These are phyloP conservation scores for Gonatopus flavifemur DNA, from an alignment of 1,140 invertebrate species.

Conservation along the genomic window DNA sequence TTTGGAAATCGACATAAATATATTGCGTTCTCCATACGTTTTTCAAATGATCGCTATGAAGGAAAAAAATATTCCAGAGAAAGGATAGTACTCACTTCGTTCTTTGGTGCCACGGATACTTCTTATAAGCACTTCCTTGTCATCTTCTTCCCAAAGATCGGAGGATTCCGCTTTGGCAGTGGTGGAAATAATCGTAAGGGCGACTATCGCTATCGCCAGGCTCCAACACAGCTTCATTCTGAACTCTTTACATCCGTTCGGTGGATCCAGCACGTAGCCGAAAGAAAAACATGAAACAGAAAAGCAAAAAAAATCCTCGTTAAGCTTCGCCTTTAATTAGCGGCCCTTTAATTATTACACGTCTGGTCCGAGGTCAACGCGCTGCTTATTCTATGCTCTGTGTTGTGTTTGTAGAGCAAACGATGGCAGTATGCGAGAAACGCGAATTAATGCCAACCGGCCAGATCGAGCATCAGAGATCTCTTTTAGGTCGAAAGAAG, in stretches of 20 bases:
- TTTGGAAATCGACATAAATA: too few relatives aligned
- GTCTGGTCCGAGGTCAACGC: too few relatives aligned
- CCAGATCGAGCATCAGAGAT: too few relatives aligned
- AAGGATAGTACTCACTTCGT: constrained; percentile 55
- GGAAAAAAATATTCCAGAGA: too few relatives aligned
- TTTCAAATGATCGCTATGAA: too few relatives aligned
- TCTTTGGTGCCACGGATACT: constrained; percentile 75
- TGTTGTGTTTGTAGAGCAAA: not conserved
- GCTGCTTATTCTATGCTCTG: too few relatives aligned
- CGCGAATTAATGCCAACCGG: too few relatives aligned
- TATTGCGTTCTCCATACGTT: too few relatives aligned
- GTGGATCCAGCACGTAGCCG: too few relatives aligned
- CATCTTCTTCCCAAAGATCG: constrained; percentile 65
- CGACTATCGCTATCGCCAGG: constrained; percentile 44
- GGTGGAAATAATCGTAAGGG: constrained; percentile 43
- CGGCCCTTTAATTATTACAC: constrained; percentile 4
- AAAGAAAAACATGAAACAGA: constrained; percentile 18
- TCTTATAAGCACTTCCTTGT: constrained; percentile 75
- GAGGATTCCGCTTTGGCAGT: constrained; percentile 41
- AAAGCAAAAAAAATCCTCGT: constrained; percentile 5
- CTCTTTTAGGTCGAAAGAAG: too few relatives aligned
- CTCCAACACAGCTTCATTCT: constrained; percentile 58
- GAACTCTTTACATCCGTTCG: constrained; percentile 3
- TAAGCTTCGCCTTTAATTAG: constrained; percentile 14
- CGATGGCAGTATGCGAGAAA: too few relatives aligned